Conservation (phyloP, 2,797 vertebrate genomes). For the Neomorphus geoffroyi region DNA sequence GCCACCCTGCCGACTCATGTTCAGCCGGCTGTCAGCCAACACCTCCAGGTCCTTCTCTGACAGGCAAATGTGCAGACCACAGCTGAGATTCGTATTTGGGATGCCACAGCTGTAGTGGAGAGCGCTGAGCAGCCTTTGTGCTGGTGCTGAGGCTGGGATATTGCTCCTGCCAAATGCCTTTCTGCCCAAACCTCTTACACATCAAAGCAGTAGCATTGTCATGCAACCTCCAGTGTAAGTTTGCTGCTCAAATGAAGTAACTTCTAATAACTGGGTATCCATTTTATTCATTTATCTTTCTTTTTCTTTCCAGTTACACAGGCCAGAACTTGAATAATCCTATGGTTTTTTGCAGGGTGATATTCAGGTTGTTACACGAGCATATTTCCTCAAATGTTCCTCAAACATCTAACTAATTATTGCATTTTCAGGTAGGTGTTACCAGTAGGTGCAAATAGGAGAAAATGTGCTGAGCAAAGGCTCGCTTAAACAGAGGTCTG, state of each 20-base stretch:
- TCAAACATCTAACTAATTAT: not conserved
- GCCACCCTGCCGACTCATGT: no score
- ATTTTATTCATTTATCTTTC: not conserved
- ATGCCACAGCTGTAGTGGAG: not conserved
- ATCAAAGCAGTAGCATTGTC: not conserved
- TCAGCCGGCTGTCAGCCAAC: no score
- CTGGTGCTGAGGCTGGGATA: not conserved
- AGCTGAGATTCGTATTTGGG: not conserved
- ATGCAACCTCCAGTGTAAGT: fast-evolving
- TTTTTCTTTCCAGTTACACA: not conserved
- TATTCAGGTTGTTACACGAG: not conserved
- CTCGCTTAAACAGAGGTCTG: not conserved
- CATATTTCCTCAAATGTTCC: not conserved
- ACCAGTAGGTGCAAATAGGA: not conserved
- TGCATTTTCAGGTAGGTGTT: not conserved
- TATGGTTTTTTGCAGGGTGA: not conserved
- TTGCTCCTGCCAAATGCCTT: not conserved
- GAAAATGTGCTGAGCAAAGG: not conserved
- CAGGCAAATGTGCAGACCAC: no score
- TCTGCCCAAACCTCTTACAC: not conserved
- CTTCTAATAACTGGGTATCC: not conserved
- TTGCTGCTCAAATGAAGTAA: not conserved
- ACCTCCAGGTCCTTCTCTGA: no score
- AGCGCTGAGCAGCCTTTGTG: not conserved
- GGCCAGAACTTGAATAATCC: not conserved